phyloP scores from a whole-genome alignment of 1,140 invertebrate species.

The Pentalonia nigronervosa region DNA sequence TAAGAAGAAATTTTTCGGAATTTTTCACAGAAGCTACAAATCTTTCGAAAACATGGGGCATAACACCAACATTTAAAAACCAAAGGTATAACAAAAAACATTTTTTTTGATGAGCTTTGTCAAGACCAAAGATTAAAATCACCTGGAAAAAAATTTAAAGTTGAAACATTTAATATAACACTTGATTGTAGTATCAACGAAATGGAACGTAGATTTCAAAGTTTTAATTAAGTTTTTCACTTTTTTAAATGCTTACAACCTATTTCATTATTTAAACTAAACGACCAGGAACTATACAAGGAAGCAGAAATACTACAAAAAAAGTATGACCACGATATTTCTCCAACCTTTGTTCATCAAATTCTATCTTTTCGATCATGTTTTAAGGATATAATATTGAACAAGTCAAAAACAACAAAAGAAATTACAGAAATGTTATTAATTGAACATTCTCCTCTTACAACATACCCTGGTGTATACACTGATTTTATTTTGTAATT shows the following conservation, averaged over 20 bases:
- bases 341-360: too few species aligned
- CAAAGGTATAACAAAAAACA: not conserved
- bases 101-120: not conserved
- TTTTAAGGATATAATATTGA: not conserved
- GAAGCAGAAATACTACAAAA: not conserved
- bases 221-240: not conserved
- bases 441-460: not conserved
- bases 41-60: not conserved
- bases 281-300: not conserved
- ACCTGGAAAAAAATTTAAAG: not conserved
- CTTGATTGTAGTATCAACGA: not conserved
- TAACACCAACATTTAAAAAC: not conserved
- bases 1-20: not conserved
- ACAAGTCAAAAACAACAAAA: not conserved
- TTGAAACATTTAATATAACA: not conserved
- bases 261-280: not conserved
- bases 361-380: too few species aligned
- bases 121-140: not conserved
- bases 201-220: not conserved
- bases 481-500: not conserved
- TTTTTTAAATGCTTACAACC: not conserved
- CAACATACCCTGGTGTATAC: not conserved
- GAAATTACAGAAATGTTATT: constrained; percentile 10
- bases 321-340: not conserved
- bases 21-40: not conserved